Evolutionary conservation across 2,888 invertebrate genomes (phyloP), one percentile per base, ranked within the genome.

Genomic region (Pycnomerus fuliginosus): DNA sequence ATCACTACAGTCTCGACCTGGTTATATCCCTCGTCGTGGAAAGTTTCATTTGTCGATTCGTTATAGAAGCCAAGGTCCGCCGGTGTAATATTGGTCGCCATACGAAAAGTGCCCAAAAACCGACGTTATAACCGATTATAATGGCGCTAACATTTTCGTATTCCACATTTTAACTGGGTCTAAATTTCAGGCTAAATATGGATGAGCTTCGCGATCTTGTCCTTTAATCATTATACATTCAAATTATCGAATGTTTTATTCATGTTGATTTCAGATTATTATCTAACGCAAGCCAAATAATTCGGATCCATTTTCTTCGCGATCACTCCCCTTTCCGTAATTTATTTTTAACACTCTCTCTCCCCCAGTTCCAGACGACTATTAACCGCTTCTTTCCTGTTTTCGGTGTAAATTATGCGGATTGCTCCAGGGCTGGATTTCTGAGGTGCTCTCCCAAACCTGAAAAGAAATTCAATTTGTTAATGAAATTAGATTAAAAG

Each of bases 1-100:
- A 90, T 82, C 53, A 89, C 68, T 55, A 90, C 80, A 44, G 87
- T 75, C 67, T 78, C 72, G 1, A 67, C 60, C 39, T 64, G 64
- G 34, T 63, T 61, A 44, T 66, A 67, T 4, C 64, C 62, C 20
- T 30, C 16, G 39, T 51, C 57, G 41, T 58, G 53, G 36, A 50
- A 41, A 36, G 66, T 64, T 48, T 62, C 62, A 56, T 67, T 68
- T 46, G 55, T 27, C 10, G 55, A 54, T 52, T 27, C 42, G 50
- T 49, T 50, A 38, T 20, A 35, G 12, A 10, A 24, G 24, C 27
- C 29, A 13, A 37, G 28, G 49, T 37, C 55, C 45, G 12, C 65
- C 58, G 36, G 11, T 25, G 43, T 42, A 24, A 56, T 61, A 55
- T 71, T 68, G 62, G 70, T 60, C 68, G 70, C 72, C 72, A 72